Evolutionary conservation across 2,888 invertebrate genomes (phyloP).

Genomic region (Nematopogon swammerdamellus): DNA sequence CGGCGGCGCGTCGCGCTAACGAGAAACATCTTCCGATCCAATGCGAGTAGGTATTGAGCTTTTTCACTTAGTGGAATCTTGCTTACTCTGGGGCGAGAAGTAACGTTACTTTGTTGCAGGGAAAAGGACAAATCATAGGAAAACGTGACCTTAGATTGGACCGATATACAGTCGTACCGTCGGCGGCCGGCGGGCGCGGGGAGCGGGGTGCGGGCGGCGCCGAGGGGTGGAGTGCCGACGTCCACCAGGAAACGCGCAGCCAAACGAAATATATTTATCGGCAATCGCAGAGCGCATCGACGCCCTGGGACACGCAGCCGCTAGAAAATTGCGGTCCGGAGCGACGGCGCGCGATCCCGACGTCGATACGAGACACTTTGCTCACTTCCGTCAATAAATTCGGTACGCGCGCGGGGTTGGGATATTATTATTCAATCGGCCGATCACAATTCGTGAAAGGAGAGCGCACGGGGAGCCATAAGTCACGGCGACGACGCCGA

Average conservation of each 20-base stretch:
- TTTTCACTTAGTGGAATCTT: not conserved
- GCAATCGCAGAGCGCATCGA: slow-evolving; percentile 25
- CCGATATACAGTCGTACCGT: slow-evolving; percentile 8
- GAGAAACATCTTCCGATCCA: too few species aligned
- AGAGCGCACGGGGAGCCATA: slow-evolving; percentile 51
- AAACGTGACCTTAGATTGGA: not conserved
- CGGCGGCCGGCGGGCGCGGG: slow-evolving; percentile 11
- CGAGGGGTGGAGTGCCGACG: slow-evolving; percentile 24
- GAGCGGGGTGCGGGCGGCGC: slow-evolving; percentile 13
- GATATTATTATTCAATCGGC: slow-evolving; percentile 56
- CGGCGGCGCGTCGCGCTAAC: not conserved
- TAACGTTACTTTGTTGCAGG: too few species aligned
- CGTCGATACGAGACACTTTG: slow-evolving; percentile 43
- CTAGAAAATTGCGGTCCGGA: slow-evolving; percentile 33
- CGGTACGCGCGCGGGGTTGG: slow-evolving; percentile 48
- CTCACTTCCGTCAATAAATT: slow-evolving; percentile 55
- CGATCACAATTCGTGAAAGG: slow-evolving; percentile 25
- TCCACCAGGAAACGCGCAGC: slow-evolving; percentile 24
- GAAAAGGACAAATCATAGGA: not conserved
- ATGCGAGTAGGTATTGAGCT: not conserved
- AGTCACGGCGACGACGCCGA: slow-evolving; percentile 51
- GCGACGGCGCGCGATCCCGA: slow-evolving; percentile 32
- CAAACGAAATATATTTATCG: slow-evolving; percentile 35
- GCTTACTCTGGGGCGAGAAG: not conserved
- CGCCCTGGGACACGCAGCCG: slow-evolving; percentile 30